Percentiles rank a stretch among this genome's conserved stretches.
Conservation (phyloP, 2,113 vertebrate genomes). For the Prochilodus magdalenae region DNA sequence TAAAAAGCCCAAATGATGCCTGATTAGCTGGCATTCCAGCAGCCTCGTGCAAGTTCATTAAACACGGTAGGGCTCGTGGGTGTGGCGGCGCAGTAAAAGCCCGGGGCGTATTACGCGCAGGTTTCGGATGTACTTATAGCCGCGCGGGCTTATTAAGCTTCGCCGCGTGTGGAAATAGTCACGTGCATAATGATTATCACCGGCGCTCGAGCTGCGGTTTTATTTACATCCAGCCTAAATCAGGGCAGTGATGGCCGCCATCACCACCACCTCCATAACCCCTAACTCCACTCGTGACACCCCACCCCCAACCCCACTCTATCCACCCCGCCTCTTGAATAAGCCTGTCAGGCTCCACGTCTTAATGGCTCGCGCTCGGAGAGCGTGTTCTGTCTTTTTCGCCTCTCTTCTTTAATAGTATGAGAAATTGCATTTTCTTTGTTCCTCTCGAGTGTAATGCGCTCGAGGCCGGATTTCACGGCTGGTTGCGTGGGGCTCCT, state of each 20-base stretch:
- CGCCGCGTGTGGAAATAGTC: slow-evolving; percentile 62
- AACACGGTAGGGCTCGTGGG: slow-evolving; percentile 41
- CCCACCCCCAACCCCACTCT: slow-evolving; percentile 46
- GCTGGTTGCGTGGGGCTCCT: slow-evolving; percentile 85
- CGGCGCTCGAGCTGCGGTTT: slow-evolving; percentile 47
- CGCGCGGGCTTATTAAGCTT: slow-evolving; percentile 67
- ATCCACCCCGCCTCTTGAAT: slow-evolving; percentile 60
- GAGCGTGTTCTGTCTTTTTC: slow-evolving; percentile 78
- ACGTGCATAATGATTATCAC: too few relatives aligned
- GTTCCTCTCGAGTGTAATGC: slow-evolving; percentile 74
- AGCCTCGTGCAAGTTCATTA: slow-evolving; percentile 40
- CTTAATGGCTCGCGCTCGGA: slow-evolving; percentile 88
- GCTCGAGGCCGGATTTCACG: slow-evolving; percentile 94
- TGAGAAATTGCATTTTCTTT: slow-evolving; percentile 95
- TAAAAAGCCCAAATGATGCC: too few relatives aligned
- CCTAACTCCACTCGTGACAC: not conserved
- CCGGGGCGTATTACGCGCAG: too few relatives aligned
- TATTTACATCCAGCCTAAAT: slow-evolving; percentile 75
- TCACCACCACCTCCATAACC: not conserved
- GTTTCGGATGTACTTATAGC: too few relatives aligned
- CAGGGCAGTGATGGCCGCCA: slow-evolving; percentile 81
- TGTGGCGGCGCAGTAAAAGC: slow-evolving; percentile 50
- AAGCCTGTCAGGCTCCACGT: slow-evolving; percentile 86
- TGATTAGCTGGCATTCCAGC: not conserved
- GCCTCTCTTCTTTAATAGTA: slow-evolving; percentile 80